Base-by-base conservation (phyloP, 1,140 invertebrate species). In the Carposina sasakii region DNA sequence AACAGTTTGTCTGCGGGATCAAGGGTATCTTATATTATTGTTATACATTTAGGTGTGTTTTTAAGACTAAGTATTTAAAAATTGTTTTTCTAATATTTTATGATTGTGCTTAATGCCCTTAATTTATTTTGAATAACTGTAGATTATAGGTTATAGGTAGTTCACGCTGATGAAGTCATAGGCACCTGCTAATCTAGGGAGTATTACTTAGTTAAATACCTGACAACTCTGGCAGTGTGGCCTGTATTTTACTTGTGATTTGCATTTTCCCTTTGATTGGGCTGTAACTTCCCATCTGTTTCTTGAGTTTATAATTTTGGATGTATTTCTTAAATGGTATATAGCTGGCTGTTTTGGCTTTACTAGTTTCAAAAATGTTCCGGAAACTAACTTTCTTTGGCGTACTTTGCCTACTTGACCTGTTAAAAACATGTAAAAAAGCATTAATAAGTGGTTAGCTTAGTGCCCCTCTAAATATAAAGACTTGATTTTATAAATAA, bases 361-460 rank as follows among this genome's bases (percentile, higher is more conserved):
- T 81, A 9, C 77, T 72, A 60, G 63, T 78, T 54, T 84, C 77
- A 52, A 84, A 71, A 16, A 79, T 69, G 52, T 81, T 81, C 2
- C 76, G 67, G 40, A 84, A 81, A 54, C 77, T 84, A 1, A 81
- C 77, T 48, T 73, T 78, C 52, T 81, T 81, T 10, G 81, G 81
- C 23, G 76, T 84, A 50, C 81, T 84, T 56, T 81, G 76, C 43
- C 68, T 68, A 44, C 74, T 79, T 13, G 65, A 71, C 30, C 79
- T 83, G 57, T 20, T 55, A 65, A 44, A 48, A 48, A 50, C 41
- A 47, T 40, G 3, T 3, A 26, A 31, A 3, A 17, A 22, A 28
- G 24, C 5, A 31, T 19, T 31, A 59, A 23, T 26, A 52, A 50
- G 12, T 52, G 45, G 40, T 28, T 39, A 54, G 24, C 46, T 54